Conservation (phyloP, 2,888 invertebrate genomes). For the Muschampia staudingeri region DNA sequence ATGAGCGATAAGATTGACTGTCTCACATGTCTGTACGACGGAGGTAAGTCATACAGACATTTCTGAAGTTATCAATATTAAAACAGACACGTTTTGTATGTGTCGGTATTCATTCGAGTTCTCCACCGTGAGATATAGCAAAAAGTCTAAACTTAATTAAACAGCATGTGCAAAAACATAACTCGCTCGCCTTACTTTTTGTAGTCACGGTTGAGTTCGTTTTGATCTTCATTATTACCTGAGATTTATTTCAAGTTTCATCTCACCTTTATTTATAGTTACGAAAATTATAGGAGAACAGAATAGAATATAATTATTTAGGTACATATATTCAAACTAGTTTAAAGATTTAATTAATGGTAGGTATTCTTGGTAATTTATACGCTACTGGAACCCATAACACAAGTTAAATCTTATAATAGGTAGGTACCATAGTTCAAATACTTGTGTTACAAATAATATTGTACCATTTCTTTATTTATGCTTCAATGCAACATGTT, state of each 20-base stretch:
- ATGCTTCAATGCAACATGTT: too few relatives aligned
- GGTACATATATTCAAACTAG: too few relatives aligned
- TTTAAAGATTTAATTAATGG: too few relatives aligned
- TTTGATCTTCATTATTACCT: constrained; percentile 10
- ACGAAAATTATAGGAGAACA: neutral
- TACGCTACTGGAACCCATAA: too few relatives aligned
- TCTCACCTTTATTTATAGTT: neutral
- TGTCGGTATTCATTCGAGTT: constrained; percentile 20
- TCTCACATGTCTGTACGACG: too few relatives aligned
- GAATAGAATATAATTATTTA: neutral
- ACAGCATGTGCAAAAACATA: constrained; percentile 36
- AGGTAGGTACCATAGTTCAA: too few relatives aligned
- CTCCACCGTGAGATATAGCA: constrained; percentile 30
- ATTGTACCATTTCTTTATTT: too few relatives aligned
- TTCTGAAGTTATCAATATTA: constrained; percentile 19
- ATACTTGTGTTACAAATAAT: too few relatives aligned
- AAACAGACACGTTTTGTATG: constrained; percentile 13
- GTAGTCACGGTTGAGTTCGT: constrained; percentile 39
- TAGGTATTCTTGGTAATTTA: too few relatives aligned
- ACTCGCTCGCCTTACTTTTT: constrained; percentile 34
- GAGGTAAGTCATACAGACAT: neutral
- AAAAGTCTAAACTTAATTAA: constrained; percentile 43
- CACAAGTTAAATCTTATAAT: too few relatives aligned
- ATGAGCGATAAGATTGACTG: too few relatives aligned
- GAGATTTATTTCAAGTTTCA: neutral